Base-by-base conservation (phyloP, 2,888 invertebrate species). In the Amphipyra tragopoginis region DNA sequence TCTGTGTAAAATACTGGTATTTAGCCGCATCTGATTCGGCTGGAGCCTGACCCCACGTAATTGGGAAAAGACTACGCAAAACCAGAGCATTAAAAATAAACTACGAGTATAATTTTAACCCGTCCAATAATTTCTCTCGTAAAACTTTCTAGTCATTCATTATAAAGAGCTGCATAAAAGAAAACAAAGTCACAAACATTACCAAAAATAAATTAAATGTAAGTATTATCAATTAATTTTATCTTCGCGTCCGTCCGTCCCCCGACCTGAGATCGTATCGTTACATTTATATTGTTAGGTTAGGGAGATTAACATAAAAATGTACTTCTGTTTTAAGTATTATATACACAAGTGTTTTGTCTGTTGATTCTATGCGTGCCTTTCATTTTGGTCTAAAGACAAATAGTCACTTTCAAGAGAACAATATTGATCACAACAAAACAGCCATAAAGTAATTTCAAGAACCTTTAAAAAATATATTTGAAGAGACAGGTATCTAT, bases 221-320 rank as follows among this genome's bases (percentile, higher is more conserved):
- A 49, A 15, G 11, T 48, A 33, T 48, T 33, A 21, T 40, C 21
- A 21, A 21, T 48, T 40, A 48, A 34, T 48, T 48, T 45, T 14
- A 48, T 55, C 42, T 44, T 55, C 47, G 6, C 21, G 34, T 43
- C n/a, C 14, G 26, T 44, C 33, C 36, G 29, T 15, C 7, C 21
- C 3, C 21, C n/a, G 45, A 14, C 45, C 45, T 14, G 14, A 40
- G 43, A 52, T 52, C 33, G 33, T 43, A 52, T 52, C 52, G 33
- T 21, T n/a, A 8, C 11, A 52, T n/a, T 21, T 29, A 43, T 43
- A 34, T 49, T 48, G 29, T 29, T 29, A 29, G 7, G 34, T 36
- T 48, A 21, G 10, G 7, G 39, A 43, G 36, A 21, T 36, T 34
- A 43, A 43, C 52, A 34, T 52, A 56, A 56, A 42, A 56, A 56